Conservation (phyloP, 2,797 vertebrate species). For the Naso thynnoides region DNA sequence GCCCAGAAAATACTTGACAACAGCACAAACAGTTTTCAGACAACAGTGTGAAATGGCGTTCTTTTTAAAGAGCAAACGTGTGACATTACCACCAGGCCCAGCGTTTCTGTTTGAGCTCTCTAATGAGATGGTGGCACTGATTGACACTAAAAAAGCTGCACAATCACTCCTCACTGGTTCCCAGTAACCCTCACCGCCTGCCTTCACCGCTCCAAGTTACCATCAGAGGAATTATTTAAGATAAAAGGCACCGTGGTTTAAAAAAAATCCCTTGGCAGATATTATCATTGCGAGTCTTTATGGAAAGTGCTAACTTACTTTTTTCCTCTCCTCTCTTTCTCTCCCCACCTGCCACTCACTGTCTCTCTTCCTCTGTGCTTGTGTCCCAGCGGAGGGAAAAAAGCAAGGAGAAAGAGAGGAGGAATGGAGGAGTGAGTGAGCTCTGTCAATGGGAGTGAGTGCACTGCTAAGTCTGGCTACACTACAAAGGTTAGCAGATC, state of each 20-base stretch:
- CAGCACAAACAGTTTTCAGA: constrained; percentile 80
- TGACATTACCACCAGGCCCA: constrained; percentile 92
- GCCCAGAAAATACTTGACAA: no score
- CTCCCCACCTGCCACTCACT: constrained; percentile 51
- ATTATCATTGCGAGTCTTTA: constrained; percentile 94
- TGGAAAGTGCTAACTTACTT: constrained; percentile 91
- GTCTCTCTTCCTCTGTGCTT: constrained; percentile 72
- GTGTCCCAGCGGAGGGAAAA: constrained; percentile 69
- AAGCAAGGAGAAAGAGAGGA: constrained; percentile 41
- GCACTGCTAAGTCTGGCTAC: constrained; percentile 96
- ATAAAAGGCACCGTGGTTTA: constrained; percentile 89
- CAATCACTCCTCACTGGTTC: constrained; percentile 86
- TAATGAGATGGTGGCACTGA: constrained; percentile 93
- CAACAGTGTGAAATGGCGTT: constrained; percentile 77
- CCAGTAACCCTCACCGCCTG: constrained; percentile 85
- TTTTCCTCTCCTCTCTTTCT: constrained; percentile 42
- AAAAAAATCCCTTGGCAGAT: constrained; percentile 88
- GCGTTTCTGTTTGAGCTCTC: constrained; percentile 91
- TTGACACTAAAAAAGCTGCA: constrained; percentile 95
- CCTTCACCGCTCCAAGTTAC: constrained; percentile 90
- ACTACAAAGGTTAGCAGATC: constrained; percentile 99
- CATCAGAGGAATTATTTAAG: constrained; percentile 96
- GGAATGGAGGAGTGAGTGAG: constrained; percentile 83
- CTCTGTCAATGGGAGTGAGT: constrained; percentile 95
- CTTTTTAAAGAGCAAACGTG: constrained; percentile 92